These are phyloP conservation scores for Parnassius smintheus DNA, from an alignment of 2,888 invertebrate genomes.

Conservation along the genomic window DNA sequence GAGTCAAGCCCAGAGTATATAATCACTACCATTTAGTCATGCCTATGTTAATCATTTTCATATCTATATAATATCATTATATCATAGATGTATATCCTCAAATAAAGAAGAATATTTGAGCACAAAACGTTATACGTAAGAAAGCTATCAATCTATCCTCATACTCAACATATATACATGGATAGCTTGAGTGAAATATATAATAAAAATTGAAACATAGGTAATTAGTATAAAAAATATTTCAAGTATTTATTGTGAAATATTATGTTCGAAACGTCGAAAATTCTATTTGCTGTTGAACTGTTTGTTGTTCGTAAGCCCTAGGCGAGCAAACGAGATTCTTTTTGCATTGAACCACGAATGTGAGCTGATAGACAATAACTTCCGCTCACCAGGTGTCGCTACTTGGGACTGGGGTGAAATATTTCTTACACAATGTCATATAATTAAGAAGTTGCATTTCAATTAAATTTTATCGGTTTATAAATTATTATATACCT, in stretches of 20 bases:
- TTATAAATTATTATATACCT: too few relatives aligned
- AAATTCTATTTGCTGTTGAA: conserved; percentile 17
- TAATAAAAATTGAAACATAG: not conserved
- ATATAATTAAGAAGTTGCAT: too few relatives aligned
- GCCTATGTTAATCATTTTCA: not conserved
- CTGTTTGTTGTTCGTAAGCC: conserved; percentile 8
- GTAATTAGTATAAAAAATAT: not conserved
- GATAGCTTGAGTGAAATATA: not conserved
- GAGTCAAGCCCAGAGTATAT: not conserved
- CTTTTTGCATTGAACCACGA: not conserved
- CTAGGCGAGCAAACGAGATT: not conserved
- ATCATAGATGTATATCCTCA: conserved; percentile 4
- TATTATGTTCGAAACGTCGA: not conserved
- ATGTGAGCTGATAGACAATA: too few relatives aligned
- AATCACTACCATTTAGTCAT: not conserved
- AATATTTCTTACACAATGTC: too few relatives aligned
- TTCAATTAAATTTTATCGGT: too few relatives aligned
- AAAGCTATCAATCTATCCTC: not conserved
- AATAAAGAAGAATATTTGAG: conserved; percentile 15
- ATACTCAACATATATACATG: too few relatives aligned
- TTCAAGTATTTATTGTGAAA: not conserved
- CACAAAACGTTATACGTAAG: conserved; percentile 20
- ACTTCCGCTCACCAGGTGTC: too few relatives aligned
- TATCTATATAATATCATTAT: not conserved
- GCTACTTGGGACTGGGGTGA: too few relatives aligned